Base-by-base conservation (phyloP, 2,888 invertebrate genomes). In the Oligia strigilis region DNA sequence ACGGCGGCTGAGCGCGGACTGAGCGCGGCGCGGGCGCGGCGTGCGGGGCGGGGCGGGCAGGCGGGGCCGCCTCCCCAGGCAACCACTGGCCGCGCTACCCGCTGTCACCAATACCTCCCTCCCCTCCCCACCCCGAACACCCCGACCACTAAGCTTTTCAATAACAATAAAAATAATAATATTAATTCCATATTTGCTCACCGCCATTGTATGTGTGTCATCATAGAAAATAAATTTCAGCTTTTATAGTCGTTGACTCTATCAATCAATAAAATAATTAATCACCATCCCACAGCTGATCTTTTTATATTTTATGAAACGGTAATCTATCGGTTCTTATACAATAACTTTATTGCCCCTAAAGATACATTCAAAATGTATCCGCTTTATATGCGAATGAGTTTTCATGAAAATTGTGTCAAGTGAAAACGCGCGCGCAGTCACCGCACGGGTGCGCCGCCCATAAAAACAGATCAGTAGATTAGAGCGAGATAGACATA, bases 1-100 rank as follows among this genome's bases (percentile, higher is more conserved):
- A 90, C 94, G 94, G 93, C 94, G 94, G 94, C 93, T 93, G 94
- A 93, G 93, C 96, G 94, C 95, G 95, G 93, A 95, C 96, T 96
- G 95, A 95, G 92, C 93, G 87, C 75, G 87, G 94, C 92, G 93
- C 92, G 92, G 91, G 91, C 89, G 93, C 91, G 92, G 93, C 87
- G 92, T 80, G 89, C 88, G 87, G 93, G 90, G 93, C 92, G 92
- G 92, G 92, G 93, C 91, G 93, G 92, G 91, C 91, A 82, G 87
- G 90, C 87, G 86, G 89, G 85, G 88, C 90, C 90, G 91, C 91
- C 93, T 91, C 92, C 93, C 94, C 92, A 69, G 76, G 88, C 95
- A 92, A 90, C 95, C 95, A 95, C 94, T 95, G 92, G 93, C 92
- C 93, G 94, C 92, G 89, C 94, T 93, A 92, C 96, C 96, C 95